Base-by-base conservation (phyloP, 2,797 vertebrate genomes). In the Rallus crepitans region DNA sequence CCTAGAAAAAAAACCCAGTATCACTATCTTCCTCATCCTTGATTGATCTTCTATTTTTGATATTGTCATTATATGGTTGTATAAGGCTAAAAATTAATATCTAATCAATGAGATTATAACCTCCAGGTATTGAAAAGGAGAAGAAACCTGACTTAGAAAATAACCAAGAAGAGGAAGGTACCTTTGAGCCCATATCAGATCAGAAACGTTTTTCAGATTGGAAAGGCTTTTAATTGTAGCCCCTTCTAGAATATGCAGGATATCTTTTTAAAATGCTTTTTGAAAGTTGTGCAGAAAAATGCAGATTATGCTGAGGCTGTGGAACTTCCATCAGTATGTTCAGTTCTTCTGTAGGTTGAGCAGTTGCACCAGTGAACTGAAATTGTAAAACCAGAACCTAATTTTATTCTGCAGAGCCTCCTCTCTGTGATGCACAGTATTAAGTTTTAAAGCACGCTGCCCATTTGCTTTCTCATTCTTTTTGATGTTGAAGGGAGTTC, bases 251-350 rank as follows among this genome's bases (percentile, higher is more conserved):
- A 35, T 15, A 17, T 7, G 12, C 11, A 13, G 31, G 30, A 15
- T 31, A 20, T 0, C 12, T 50, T 55, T 78, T 50, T 2, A 9
- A 81, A 70, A 52, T 19, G 30, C 17, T 60, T 27, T 65, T 8
- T 19, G 48, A 53, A 55, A 40, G 4, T 11, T 23, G 18, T 11
- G 18, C 23, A 66, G 31, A 45, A 79, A 59, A 40, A 17, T 9
- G 28, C 15, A 33, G 30, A 16, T 50, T 56, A 13, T 7, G 9
- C 77, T 52, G 25, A 28, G 35, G 42, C 23, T n/a, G 7, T 3
- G 3, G 11, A 55, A 15, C 8, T 45, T 42, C 24, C 2, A 3
- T 25, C 14, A 2, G 19, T 24, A 24, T 0, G 2, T 17, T 47
- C 56, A 23, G 28, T 31, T 73, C 31, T 47, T 52, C 39, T 53